Evolutionary conservation across 2,113 vertebrate genomes (phyloP).

Genomic region (Pardalotus punctatus): DNA sequence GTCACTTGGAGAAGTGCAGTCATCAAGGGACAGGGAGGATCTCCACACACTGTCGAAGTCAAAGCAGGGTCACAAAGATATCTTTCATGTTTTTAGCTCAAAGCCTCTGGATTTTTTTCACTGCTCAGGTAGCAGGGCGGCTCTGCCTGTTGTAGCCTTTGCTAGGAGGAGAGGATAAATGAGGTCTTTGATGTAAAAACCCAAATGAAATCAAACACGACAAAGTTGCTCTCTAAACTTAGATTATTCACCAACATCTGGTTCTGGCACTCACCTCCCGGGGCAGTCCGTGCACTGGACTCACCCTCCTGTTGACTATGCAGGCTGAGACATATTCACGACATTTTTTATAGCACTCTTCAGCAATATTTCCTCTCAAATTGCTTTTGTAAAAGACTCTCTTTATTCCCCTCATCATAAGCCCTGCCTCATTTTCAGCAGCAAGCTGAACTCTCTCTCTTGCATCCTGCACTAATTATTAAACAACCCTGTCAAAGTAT

Average conservation of each 20-base stretch:
- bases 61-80: not conserved
- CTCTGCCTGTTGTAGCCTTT: not conserved
- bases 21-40: not conserved
- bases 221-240: not conserved
- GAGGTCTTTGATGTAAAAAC: constrained; percentile 10
- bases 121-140: not conserved
- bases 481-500: constrained; percentile 39
- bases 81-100: not conserved
- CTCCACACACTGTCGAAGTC: not conserved
- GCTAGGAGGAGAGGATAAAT: not conserved
- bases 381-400: not conserved
- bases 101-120: not conserved
- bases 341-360: not conserved
- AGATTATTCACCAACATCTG: not conserved
- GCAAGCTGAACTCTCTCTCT: not conserved
- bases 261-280: not conserved
- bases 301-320: not conserved
- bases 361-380: constrained; percentile 11
- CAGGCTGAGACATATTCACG: not conserved
- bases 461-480: constrained; percentile 45
- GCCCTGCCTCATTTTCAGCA: constrained; percentile 4
- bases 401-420: not conserved
- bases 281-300: not conserved
- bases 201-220: not conserved
- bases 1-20: not conserved